phyloP scores from a whole-genome alignment of 2,888 invertebrate species.

The Tricholauxania praeusta region DNA sequence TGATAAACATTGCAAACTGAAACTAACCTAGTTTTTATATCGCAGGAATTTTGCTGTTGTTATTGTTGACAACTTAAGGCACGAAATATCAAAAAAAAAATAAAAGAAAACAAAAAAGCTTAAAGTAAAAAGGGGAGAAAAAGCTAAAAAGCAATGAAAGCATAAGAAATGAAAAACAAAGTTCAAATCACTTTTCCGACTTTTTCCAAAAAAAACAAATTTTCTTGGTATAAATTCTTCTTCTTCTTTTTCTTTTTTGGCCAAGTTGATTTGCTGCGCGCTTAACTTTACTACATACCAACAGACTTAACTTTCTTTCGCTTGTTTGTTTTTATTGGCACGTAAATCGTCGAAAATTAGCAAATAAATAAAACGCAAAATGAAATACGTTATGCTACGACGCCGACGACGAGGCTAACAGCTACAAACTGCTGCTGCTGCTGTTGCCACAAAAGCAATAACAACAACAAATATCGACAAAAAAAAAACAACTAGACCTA shows the following conservation, averaged over 20 bases:
- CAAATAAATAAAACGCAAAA: slow-evolving; percentile 24
- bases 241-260: too few species aligned
- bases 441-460: neutral
- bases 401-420: neutral
- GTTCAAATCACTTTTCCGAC: slow-evolving; percentile 8
- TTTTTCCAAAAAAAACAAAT: neutral
- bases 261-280: neutral
- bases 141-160: neutral
- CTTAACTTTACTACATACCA: slow-evolving; percentile 3
- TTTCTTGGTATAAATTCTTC: neutral
- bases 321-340: slow-evolving; percentile 31
- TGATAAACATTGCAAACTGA: too few species aligned
- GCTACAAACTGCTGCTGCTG: slow-evolving; percentile 7
- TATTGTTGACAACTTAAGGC: too few species aligned
- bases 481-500: neutral
- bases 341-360: slow-evolving; percentile 23
- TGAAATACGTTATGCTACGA: slow-evolving; percentile 6
- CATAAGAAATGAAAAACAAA: neutral
- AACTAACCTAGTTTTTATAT: too few species aligned
- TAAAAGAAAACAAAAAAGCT: neutral
- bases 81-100: slow-evolving; percentile 8
- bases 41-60: too few species aligned
- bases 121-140: slow-evolving; percentile 24
- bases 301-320: neutral
- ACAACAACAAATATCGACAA: neutral